phyloP scores from a whole-genome alignment of 1,140 invertebrate species.

The Tigriopus japonicus region DNA sequence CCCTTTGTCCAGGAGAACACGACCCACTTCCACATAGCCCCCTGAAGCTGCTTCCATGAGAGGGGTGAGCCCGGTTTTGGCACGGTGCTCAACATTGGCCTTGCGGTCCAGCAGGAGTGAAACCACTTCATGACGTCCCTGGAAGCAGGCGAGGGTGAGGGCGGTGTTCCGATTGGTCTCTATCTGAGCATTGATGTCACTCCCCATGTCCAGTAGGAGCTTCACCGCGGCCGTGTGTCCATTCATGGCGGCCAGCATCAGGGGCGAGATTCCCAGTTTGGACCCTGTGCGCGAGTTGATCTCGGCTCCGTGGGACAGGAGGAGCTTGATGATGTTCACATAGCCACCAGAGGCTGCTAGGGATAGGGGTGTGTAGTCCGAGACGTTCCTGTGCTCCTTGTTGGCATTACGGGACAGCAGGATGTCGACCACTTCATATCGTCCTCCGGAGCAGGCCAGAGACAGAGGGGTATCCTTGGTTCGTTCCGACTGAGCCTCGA shows the following conservation, averaged over 20 bases:
- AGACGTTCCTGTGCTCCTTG: conserved; percentile 97
- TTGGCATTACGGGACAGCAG: conserved; percentile 50
- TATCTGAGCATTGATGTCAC: conserved; percentile 98
- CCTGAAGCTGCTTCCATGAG: conserved; percentile 98
- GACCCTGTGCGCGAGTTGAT: conserved; percentile 95
- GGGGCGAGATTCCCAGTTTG: conserved; percentile 90
- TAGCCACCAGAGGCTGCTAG: conserved; percentile 94
- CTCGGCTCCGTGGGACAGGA: conserved; percentile 73
- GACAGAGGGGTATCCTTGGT: conserved; percentile 97
- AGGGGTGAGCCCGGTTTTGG: conserved; percentile 94
- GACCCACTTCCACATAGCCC: conserved; percentile 93
- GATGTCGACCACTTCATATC: conserved; percentile 48
- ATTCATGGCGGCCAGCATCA: conserved; percentile 99
- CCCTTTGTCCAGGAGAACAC: conserved; percentile 82
- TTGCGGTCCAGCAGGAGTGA: conserved; percentile 83
- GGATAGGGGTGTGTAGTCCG: conserved; percentile 94
- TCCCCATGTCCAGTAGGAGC: conserved; percentile 86
- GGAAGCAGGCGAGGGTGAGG: conserved; percentile 93
- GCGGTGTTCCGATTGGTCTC: conserved; percentile 99
- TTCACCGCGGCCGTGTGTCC: conserved; percentile 66
- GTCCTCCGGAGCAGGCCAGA: conserved; percentile 86
- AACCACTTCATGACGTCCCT: conserved; percentile 95
- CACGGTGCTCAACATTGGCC: conserved; percentile 95
- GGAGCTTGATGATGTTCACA: conserved; percentile 90
- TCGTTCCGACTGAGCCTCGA: conserved; percentile 94